Conservation (phyloP, 2,888 invertebrate species). For the Microctonus aethiopoides region DNA sequence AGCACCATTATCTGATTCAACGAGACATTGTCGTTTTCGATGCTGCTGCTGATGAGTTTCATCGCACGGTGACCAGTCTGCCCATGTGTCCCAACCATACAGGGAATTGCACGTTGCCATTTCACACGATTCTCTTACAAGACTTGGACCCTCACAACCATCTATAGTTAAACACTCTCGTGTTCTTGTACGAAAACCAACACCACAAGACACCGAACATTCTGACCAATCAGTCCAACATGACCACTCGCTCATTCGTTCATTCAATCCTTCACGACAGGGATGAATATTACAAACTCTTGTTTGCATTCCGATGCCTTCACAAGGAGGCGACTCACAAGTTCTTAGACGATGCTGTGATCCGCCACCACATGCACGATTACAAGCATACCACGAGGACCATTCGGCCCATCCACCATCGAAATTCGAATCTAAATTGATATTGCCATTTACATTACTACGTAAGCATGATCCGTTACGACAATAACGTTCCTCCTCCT, state of each 20-base stretch:
- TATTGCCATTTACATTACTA: constrained; percentile 51
- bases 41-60: constrained; percentile 76
- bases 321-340: constrained; percentile 70
- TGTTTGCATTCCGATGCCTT: constrained; percentile 73
- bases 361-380: constrained; percentile 76
- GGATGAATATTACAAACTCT: constrained; percentile 80
- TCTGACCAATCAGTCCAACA: constrained; percentile 89
- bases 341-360: constrained; percentile 74
- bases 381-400: constrained; percentile 77
- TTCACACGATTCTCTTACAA: constrained; percentile 78
- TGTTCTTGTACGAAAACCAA: constrained; percentile 76
- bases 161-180: constrained; percentile 72
- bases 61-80: constrained; percentile 77
- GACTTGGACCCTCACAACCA: constrained; percentile 74
- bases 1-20: constrained; percentile 70
- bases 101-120: constrained; percentile 77
- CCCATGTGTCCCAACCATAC: constrained; percentile 82
- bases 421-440: constrained; percentile 41
- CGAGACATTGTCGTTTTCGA: constrained; percentile 75
- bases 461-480: constrained; percentile 74
- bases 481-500: constrained; percentile 85
- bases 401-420: constrained; percentile 72
- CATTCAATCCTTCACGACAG: constrained; percentile 66
- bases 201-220: constrained; percentile 81
- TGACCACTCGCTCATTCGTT: constrained; percentile 76